Percentiles rank a stretch among this genome's conserved stretches.
phyloP scores from a whole-genome alignment of 2,888 invertebrate species.

The Julus scanicus region DNA sequence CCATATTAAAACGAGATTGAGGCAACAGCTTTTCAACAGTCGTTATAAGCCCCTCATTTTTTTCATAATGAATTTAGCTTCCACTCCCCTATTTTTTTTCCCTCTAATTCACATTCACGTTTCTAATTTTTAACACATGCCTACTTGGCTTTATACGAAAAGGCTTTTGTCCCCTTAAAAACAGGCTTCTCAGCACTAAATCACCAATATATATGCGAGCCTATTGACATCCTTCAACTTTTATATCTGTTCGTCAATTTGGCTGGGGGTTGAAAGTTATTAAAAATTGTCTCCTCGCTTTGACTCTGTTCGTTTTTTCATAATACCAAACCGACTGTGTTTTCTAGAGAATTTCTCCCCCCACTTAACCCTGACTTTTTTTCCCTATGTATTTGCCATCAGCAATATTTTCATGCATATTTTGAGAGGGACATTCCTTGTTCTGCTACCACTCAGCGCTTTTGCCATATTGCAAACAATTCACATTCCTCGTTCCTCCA shows the following conservation, averaged over 20 bases:
- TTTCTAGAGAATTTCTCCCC: background rate
- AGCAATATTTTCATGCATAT: background rate
- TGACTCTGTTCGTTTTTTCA: slow-evolving; percentile 36
- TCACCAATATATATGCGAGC: slow-evolving; percentile 41
- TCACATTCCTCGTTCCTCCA: background rate
- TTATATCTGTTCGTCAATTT: slow-evolving; percentile 36
- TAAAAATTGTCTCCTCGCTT: slow-evolving; percentile 20
- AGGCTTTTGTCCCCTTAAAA: slow-evolving; percentile 2
- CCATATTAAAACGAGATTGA: slow-evolving; percentile 11
- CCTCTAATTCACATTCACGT: slow-evolving; percentile 13
- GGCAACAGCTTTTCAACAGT: slow-evolving; percentile 36
- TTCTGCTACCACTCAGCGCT: background rate
- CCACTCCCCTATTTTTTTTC: background rate
- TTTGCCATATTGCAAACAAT: slow-evolving; percentile 44
- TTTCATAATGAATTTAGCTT: slow-evolving; percentile 18
- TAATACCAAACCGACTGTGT: slow-evolving; percentile 22
- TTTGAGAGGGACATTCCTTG: background rate
- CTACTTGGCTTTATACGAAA: background rate
- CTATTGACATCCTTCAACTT: slow-evolving; percentile 45
- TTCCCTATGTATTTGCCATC: background rate
- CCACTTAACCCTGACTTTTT: slow-evolving; percentile 18
- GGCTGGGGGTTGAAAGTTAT: background rate
- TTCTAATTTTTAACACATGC: slow-evolving; percentile 45
- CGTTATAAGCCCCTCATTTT: slow-evolving; percentile 30
- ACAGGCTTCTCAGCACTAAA: background rate